Evolutionary conservation across 2,888 invertebrate species (phyloP), one percentile per base, ranked within the genome.

Genomic region (Luperina nickerlii): DNA sequence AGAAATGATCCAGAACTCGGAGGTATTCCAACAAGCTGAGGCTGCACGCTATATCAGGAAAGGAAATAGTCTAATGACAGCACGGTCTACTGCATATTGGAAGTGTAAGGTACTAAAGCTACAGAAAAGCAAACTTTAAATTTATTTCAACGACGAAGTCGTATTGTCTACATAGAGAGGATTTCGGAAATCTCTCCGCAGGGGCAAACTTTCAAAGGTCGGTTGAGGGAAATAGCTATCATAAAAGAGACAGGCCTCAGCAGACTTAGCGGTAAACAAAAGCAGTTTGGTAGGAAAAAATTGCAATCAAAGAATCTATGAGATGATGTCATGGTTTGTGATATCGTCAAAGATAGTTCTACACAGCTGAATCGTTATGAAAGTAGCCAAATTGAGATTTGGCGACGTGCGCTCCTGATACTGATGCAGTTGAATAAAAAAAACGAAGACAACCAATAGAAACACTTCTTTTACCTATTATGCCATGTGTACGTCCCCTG

Each of bases 11-110:
- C 70, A 74, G 68, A 82, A 66, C 67, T 32, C 4, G 51, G 54
- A 38, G 42, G 60, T 66, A 38, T 68, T 63, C 38, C 57, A 20
- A 27, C 54, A 27, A 62, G 57, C 27, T 38, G 45, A 73, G n/a
- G 32, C 48, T 80, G 77, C 81, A 62, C 75, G 74, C 57, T 74
- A 13, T 67, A 62, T 66, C 81, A 42, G 20, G 20, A 48, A 60
- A 54, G 68, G 71, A 69, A 84, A 72, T 60, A 62, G 42, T 75
- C 42, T 75, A 82, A 84, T 84, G 70, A 71, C 15, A 57, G 67
- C 54, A 42, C 48, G 48, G 70, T 18, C 1, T 1, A 54, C 69
- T 57, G 69, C 60, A 24, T 7, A 27, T 73, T 73, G 67, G 18
- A 48, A 65, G 24, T 20, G 38, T 42, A 20, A 51, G 20, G 15